A percentile compares a stretch with the other conserved stretches of the same genome.
phyloP scores from a whole-genome alignment of 2,888 invertebrate species.

The Dicyrtomina minuta region DNA sequence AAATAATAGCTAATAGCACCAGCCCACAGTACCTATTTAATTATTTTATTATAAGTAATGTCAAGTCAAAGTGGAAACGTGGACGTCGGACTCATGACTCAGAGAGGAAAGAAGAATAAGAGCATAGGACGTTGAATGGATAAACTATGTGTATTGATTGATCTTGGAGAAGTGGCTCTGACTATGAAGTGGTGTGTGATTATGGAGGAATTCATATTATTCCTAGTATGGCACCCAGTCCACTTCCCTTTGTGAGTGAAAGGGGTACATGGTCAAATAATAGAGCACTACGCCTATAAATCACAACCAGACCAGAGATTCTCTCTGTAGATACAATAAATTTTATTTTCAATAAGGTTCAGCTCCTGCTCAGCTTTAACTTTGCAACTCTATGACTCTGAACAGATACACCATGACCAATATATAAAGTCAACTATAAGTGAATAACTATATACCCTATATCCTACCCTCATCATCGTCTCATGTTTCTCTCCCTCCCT shows the following conservation, averaged over 20 bases:
- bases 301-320: constrained; percentile 27
- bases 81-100: background rate
- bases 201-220: constrained; percentile 23
- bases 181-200: background rate
- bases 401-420: too few species aligned
- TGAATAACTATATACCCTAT: too few species aligned
- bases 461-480: too few species aligned
- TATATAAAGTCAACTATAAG: too few species aligned
- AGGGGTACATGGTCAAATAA: constrained; percentile 49
- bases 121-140: background rate
- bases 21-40: too few species aligned
- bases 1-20: background rate
- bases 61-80: too few species aligned
- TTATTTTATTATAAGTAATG: too few species aligned
- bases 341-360: constrained; percentile 10
- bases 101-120: constrained; percentile 17
- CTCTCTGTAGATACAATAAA: constrained; percentile 17
- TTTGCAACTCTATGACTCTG: too few species aligned
- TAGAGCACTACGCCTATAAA: constrained; percentile 38
- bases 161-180: constrained; percentile 13
- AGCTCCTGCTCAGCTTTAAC: too few species aligned
- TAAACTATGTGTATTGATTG: constrained; percentile 15
- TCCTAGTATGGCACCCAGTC: constrained; percentile 35
- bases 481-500: too few species aligned
- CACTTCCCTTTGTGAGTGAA: constrained; percentile 39